Evolutionary conservation across 2,888 invertebrate genomes (phyloP), one percentile per base, ranked within the genome.

Genomic region (Eristalis arbustorum): DNA sequence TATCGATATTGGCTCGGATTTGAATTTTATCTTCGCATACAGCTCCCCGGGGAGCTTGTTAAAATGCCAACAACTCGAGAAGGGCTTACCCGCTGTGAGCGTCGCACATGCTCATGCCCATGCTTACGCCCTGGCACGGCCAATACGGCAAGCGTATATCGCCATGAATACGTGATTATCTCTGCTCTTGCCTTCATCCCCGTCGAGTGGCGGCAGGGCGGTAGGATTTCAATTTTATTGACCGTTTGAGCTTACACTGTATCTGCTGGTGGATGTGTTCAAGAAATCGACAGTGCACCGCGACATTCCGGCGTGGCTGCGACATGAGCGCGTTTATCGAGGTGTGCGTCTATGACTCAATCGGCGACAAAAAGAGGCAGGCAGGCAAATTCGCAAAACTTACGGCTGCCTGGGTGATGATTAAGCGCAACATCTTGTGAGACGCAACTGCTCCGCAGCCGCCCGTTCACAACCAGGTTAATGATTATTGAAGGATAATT

Each of bases 1-100:
- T 87, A 87, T 87, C 87, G 87, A 87, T 87, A 87, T 87, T 87
- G 87, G 87, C 87, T 87, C 78, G 87, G 87, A 87, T 87, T 87
- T 87, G 87, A 87, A 87, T 87, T 87, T 87, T 87, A 87, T 87
- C 87, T 83, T 82, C 67, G 28, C 67, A 34, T 75, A 87, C 87
- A 64, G 87, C 83, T 87, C 87, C 87, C 87, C 83, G 87, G 83
- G 87, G 87, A 87, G 83, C 87, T 87, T 87, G 87, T 87, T 87
- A 87, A 87, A 87, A 83, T 87, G 87, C 87, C 87, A 87, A 87
- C 87, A 87, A 79, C 79, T 87, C 83, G 74, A 75, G 78, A 82
- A 82, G 72, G 85, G 78, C 78, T 74, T 71, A 67, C 37, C 37
- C 71, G 76, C 40, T 69, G 69, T 42, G 68, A 67, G 34, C 8